These are phyloP conservation scores for Scalopus aquaticus DNA, from an alignment of 2,113 vertebrate species.

Conservation along the genomic window DNA sequence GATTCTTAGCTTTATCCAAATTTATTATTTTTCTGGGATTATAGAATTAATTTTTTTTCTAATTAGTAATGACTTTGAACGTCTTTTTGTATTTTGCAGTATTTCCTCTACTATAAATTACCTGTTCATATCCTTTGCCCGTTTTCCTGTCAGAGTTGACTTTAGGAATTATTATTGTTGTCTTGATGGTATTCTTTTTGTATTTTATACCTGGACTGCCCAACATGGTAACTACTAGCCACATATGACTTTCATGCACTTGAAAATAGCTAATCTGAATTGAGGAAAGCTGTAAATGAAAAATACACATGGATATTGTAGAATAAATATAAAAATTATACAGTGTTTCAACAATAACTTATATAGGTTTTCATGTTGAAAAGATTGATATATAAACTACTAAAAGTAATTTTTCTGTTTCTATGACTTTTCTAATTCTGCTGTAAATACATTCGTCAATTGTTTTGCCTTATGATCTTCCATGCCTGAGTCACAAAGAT, in stretches of 20 bases:
- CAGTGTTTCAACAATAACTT: not conserved
- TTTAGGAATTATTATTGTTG: not conserved
- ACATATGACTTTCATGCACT: not conserved
- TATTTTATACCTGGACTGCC: not conserved
- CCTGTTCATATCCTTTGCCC: not conserved
- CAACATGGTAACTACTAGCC: not conserved
- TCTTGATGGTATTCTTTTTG: not conserved
- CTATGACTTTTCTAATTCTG: not conserved
- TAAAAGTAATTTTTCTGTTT: not conserved
- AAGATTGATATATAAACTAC: not conserved
- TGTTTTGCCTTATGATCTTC: not conserved
- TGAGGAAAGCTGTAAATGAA: not conserved
- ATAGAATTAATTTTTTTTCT: not conserved
- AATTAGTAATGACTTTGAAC: not conserved
- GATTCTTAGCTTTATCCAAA: not conserved
- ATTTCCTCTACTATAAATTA: not conserved
- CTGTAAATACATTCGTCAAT: not conserved
- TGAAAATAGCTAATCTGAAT: not conserved
- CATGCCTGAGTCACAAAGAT: not conserved
- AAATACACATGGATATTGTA: not conserved
- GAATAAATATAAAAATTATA: not conserved
- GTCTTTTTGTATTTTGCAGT: not conserved
- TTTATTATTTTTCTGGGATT: not conserved
- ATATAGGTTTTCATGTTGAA: not conserved
- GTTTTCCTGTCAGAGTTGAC: not conserved